Base-by-base conservation (phyloP, 2,797 vertebrate genomes). In the Fistularia tabacaria region DNA sequence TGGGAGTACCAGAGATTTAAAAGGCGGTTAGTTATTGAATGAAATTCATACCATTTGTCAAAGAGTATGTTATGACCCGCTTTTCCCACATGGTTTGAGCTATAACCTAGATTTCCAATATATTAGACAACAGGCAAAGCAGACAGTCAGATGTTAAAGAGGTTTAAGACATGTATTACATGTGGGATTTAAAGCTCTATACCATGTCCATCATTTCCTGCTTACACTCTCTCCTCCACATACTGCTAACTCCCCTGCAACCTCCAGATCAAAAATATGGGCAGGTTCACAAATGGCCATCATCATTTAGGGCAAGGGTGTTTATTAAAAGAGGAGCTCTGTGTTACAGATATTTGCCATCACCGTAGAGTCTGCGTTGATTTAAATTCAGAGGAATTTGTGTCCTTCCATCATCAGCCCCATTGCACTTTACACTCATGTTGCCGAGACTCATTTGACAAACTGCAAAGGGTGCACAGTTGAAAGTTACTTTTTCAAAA, bases 21-120 rank as follows among this genome's bases (percentile, higher is more conserved):
- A 25, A 25, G 25, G 2, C 5, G 25, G 25, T 25, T 5, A 25
- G 40, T 36, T 68, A 77, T 77, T 50, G 74, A 74, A 51, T 48
- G 9, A 57, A 76, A 76, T 54, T 74, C 64, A 76, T 79, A 82
- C 72, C 64, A 71, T 63, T 74, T 76, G 80, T 63, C 5, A 50
- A 71, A 76, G 58, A 59, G 69, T 14, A 38, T 59, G 54, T 60
- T 71, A 66, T 79, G 74, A 73, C 67, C 73, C 61, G 51, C 14
- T 80, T 83, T 81, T 81, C 72, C 66, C 77, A 77, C 79, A 67
- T 77, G 36, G 44, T 66, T 75, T 75, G 55, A 71, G 76, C 64
- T 62, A 62, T 73, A 82, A 82, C 76, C 76, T 36, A 81, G 69
- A 80, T 86, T 80, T 49, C 49, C 61, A 15, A 39, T 41, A 51